Base-by-base conservation (phyloP, 2,888 invertebrate species). In the Folsomia candida region DNA sequence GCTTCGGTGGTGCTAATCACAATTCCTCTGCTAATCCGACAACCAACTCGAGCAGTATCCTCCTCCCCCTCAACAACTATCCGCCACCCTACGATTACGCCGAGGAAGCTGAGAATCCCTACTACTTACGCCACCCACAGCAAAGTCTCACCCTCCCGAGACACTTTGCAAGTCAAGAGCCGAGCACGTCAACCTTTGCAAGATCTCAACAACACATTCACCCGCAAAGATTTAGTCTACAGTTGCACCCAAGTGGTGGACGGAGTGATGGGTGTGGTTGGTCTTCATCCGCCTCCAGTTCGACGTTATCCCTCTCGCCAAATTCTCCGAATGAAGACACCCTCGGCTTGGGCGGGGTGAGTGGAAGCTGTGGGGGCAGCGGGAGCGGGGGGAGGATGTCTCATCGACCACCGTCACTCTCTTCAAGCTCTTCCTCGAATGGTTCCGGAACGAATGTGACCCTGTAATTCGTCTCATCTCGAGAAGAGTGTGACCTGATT, bases 281-380 rank as follows among this genome's bases (percentile, higher is more conserved):
- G n/a, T n/a, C n/a, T n/a, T n/a, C n/a, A n/a, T 59, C 59, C 24
- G 59, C 76, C 1, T 79, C 79, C 4, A 78, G 76, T 27, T 79
- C 79, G 1, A 78, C 79, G 22, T 29, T 79, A 51, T 77, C 77
- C 29, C 66, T 79, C 9, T 76, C 78, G 20, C 76, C 78, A n/a
- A 79, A 75, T 51, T 76, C 75, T 27, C 76, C 78, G 4, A 68
- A 68, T 27, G 72, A 68, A 6, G n/a, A n/a, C n/a, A n/a, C n/a
- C n/a, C n/a, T n/a, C n/a, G n/a, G n/a, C n/a, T n/a, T n/a, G n/a
- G n/a, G n/a, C n/a, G n/a, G n/a, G n/a, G n/a, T n/a, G n/a, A n/a
- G n/a, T n/a, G n/a, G n/a, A n/a, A n/a, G n/a, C n/a, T n/a, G n/a
- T n/a, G n/a, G n/a, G n/a, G n/a, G n/a, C n/a, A n/a, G n/a, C n/a